Conservation (phyloP, 2,888 invertebrate species). For the Arge pagana region DNA sequence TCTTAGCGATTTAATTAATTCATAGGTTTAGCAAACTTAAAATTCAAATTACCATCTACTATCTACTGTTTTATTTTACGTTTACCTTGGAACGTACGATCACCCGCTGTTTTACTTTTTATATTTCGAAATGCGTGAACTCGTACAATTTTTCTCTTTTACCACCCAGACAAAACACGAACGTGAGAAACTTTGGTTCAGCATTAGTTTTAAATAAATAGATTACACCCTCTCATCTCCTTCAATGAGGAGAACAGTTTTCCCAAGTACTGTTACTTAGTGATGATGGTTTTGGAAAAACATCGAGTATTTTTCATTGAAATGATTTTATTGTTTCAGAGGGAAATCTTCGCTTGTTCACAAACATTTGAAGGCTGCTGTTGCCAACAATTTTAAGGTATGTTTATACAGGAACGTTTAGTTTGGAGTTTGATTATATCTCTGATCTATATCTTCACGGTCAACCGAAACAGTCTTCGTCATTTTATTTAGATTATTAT, state of each 20-base stretch:
- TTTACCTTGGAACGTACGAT: background rate
- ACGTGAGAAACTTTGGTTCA: constrained; percentile 28
- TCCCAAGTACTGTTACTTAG: background rate
- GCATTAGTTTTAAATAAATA: constrained; percentile 24
- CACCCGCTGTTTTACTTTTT: background rate
- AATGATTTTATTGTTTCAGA: constrained; percentile 35
- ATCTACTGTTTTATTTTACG: too few species aligned
- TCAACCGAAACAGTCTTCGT: too few species aligned
- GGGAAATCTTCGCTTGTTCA: constrained; percentile 32
- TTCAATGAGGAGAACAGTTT: constrained; percentile 34
- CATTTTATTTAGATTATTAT: too few species aligned
- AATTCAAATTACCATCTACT: too few species aligned
- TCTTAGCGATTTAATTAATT: too few species aligned
- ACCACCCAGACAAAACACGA: too few species aligned
- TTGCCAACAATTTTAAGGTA: constrained; percentile 40
- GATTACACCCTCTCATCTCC: constrained; percentile 50
- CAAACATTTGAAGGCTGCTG: constrained; percentile 30
- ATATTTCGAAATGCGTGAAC: background rate
- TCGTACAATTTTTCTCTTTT: too few species aligned
- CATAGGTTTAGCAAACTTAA: too few species aligned
- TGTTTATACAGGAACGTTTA: too few species aligned
- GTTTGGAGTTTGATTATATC: too few species aligned
- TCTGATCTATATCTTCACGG: too few species aligned
- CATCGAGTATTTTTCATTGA: constrained; percentile 8
- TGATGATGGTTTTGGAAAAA: constrained; percentile 1